Conservation (phyloP, 2,113 vertebrate genomes). For the Coturnix japonica region DNA sequence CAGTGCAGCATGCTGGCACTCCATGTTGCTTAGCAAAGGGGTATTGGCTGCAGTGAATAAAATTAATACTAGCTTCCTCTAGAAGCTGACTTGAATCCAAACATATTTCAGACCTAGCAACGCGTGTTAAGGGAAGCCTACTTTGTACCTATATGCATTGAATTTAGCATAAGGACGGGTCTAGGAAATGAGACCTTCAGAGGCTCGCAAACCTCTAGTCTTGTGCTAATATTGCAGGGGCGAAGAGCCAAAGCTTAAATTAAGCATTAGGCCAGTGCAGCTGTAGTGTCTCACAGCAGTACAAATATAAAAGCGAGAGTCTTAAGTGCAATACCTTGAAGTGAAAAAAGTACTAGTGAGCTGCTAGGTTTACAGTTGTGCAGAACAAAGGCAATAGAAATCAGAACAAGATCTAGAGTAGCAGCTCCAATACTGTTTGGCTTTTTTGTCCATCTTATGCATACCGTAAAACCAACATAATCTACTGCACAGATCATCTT, state of each 20-base stretch:
- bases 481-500: neutral
- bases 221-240: neutral
- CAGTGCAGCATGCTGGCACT: neutral
- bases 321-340: neutral
- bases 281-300: neutral
- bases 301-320: neutral
- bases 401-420: neutral
- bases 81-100: neutral
- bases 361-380: neutral
- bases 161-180: neutral
- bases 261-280: neutral
- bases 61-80: neutral
- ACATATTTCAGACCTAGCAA: neutral
- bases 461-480: accelerated
- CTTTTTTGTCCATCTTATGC: neutral
- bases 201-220: neutral
- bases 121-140: neutral
- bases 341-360: neutral
- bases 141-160: neutral
- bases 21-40: neutral
- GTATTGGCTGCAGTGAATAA: neutral
- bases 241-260: constrained; percentile 4
- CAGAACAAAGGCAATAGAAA: neutral
- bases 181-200: neutral
- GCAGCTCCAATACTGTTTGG: neutral